Evolutionary conservation across 2,797 vertebrate species (phyloP).

Genomic region (Poecilia wingei): DNA sequence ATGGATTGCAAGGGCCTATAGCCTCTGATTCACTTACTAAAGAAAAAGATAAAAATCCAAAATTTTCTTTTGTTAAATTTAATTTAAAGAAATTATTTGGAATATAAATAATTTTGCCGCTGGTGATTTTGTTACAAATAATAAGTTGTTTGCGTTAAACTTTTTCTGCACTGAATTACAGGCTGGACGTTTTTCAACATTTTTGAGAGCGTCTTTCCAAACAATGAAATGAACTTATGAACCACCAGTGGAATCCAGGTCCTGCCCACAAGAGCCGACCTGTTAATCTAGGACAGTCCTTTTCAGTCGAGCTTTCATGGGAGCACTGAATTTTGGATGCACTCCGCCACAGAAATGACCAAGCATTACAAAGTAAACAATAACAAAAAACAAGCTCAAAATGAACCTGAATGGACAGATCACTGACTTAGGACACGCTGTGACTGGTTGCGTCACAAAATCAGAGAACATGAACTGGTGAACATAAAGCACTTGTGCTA

Average conservation of each 20-base stretch:
- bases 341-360: constrained; percentile 30
- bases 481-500: constrained; percentile 62
- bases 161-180: background rate
- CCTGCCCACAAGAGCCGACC: constrained; percentile 38
- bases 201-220: constrained; percentile 24
- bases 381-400: constrained; percentile 4
- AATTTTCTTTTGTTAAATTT: background rate
- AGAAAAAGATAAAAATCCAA: background rate
- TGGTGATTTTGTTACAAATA: background rate
- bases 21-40: background rate
- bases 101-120: too few relatives aligned
- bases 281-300: constrained; percentile 56
- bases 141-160: background rate
- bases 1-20: background rate
- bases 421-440: constrained; percentile 11
- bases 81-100: background rate
- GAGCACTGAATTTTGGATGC: constrained; percentile 23
- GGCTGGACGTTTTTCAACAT: background rate
- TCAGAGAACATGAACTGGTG: constrained; percentile 40
- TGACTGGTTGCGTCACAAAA: constrained; percentile 37
- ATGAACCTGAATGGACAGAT: constrained; percentile 24
- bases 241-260: constrained; percentile 53
- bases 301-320: constrained; percentile 35
- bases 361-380: constrained; percentile 1
- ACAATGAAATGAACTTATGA: constrained; percentile 58